Evolutionary conservation across 2,888 invertebrate species (phyloP), one percentile per base, ranked within the genome.

Genomic region (Leucoma salicis): DNA sequence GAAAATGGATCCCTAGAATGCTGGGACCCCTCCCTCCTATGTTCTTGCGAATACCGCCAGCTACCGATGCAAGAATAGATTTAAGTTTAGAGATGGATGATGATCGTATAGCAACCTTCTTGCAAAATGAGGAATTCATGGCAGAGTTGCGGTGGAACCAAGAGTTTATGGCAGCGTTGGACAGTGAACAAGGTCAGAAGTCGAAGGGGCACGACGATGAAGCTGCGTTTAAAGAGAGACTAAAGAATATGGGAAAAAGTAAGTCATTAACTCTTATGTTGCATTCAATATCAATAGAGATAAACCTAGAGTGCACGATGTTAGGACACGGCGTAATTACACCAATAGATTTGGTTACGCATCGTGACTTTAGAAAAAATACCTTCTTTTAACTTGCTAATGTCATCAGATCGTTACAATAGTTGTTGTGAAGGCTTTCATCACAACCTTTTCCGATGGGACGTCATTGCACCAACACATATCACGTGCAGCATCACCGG

Each of bases 91-190:
- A 95, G 57, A 90, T 96, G 69, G 96, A 97, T 53, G 97, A 97
- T 71, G 96, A 97, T 72, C 91, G 94, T 53, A 94, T 96, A 51
- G 97, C 97, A 0, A 91, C 96, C 49, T 94, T 96, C 78, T 87
- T 97, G 41, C 97, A 97, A 76, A 97, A 97, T 68, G 95, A 96
- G 70, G 97, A 97, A 78, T 97, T 97, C 63, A 94, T 97, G 92
- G 93, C 94, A 31, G 96, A 97, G 69, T 82, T 97, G 24, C 90
- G 95, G 43, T 94, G 94, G 92, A 96, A 97, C 76, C 94, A 95
- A 73, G 96, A 96, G 66, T 97, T 97, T 70, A 93, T 97, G 91
- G 93, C 93, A 14, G 94, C 96, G 0, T 83, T 97, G 34, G 95
- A 96, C 67, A 94, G 92, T 70, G 96, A 96, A 89, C 92, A 91